Conservation (phyloP, 2,113 vertebrate genomes). For the Trochalopteron elliotii region DNA sequence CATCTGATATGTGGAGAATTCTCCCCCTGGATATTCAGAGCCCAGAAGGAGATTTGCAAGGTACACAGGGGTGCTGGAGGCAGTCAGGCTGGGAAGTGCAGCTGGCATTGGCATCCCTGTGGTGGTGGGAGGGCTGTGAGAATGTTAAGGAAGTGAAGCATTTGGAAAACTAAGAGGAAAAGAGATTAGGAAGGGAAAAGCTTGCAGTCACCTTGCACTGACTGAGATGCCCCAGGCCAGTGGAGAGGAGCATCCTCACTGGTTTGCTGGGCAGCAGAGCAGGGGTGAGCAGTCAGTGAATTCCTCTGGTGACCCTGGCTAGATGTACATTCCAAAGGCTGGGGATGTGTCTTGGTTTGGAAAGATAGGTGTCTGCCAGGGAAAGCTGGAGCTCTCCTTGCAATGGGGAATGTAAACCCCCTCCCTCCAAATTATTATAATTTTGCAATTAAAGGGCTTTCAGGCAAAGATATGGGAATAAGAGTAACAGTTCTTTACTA, state of each 20-base stretch:
- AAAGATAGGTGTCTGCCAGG: no score
- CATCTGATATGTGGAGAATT: conserved; percentile 59
- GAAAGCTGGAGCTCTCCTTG: no score
- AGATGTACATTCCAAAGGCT: neutral
- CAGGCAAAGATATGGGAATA: no score
- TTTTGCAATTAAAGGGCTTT: no score
- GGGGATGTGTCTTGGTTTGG: no score
- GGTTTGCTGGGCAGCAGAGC: neutral
- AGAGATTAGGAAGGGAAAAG: neutral
- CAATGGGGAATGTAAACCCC: no score
- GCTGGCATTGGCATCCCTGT: neutral
- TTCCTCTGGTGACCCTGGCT: neutral
- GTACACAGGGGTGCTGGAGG: neutral
- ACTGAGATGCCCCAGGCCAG: neutral
- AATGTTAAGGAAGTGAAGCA: neutral
- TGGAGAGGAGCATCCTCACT: neutral
- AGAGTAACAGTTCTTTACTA: no score
- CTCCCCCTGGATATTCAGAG: conserved; percentile 71
- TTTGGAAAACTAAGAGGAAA: neutral
- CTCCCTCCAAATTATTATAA: no score
- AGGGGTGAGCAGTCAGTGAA: neutral
- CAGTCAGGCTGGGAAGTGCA: neutral
- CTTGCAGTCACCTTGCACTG: neutral
- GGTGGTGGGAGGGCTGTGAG: neutral
- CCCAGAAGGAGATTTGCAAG: conserved; percentile 74